Conservation (phyloP, 2,888 invertebrate genomes). For the Drosophila mercatorum region DNA sequence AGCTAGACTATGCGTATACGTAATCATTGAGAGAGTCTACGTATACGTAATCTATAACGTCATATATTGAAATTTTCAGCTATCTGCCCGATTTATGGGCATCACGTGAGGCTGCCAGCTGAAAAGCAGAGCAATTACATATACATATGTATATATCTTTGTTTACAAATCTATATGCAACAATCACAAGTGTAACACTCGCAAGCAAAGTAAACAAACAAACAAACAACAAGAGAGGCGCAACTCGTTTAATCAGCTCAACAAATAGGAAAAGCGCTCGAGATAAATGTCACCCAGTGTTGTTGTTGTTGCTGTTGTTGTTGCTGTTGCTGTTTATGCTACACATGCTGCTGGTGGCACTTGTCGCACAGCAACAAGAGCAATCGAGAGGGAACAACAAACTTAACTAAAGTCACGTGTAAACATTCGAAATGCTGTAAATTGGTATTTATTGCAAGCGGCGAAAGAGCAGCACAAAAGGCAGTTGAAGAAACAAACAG, state of each 20-base stretch:
- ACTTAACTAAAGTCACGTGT: slow-evolving; percentile 75
- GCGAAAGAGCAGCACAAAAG: slow-evolving; percentile 28
- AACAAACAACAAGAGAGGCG: slow-evolving; percentile 39
- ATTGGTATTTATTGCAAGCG: slow-evolving; percentile 72
- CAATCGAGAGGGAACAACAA: slow-evolving; percentile 21
- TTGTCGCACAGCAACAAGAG: slow-evolving; percentile 35
- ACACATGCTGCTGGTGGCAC: slow-evolving; percentile 30
- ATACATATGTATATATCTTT: slow-evolving; percentile 2
- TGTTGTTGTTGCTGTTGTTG: slow-evolving; percentile 11
- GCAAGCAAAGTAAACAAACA: slow-evolving; percentile 18
- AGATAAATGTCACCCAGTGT: slow-evolving; percentile 42
- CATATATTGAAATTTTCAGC: slow-evolving; percentile 20
- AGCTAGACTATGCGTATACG: no score
- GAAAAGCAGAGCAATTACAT: slow-evolving; percentile 25
- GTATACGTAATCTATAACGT: slow-evolving; percentile 46
- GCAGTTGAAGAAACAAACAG: slow-evolving; percentile 24
- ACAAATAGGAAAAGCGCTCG: slow-evolving; percentile 43
- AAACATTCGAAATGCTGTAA: slow-evolving; percentile 68
- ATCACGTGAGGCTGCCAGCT: slow-evolving; percentile 37
- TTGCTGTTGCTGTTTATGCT: slow-evolving; percentile 31
- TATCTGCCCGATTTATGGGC: slow-evolving; percentile 15
- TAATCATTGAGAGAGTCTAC: slow-evolving; percentile 8
- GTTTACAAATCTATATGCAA: slow-evolving; percentile 34
- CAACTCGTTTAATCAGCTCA: slow-evolving; percentile 55
- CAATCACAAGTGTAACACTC: slow-evolving; percentile 35